phyloP scores from a whole-genome alignment of 2,113 vertebrate species.

The Lonchura striata region DNA sequence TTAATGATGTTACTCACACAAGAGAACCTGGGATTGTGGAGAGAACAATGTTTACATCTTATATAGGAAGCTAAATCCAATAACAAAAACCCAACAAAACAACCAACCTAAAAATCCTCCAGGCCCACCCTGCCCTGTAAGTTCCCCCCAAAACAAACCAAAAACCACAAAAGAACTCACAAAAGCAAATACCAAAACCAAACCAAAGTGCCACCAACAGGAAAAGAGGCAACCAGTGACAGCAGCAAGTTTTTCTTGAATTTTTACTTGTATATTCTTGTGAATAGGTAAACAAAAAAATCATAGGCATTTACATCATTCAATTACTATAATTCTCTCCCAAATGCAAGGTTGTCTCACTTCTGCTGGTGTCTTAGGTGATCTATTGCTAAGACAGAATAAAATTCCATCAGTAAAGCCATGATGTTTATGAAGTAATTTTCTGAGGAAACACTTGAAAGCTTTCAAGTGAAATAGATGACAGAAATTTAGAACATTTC shows the following conservation, averaged over 20 bases:
- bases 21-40: neutral
- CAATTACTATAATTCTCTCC: neutral
- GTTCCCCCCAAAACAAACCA: neutral
- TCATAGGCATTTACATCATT: neutral
- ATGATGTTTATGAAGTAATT: neutral
- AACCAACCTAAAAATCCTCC: neutral
- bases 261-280: neutral
- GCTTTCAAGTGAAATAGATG: neutral
- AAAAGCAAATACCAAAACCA: neutral
- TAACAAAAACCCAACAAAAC: neutral
- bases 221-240: neutral
- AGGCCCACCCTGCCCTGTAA: fast-evolving
- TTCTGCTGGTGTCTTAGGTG: neutral
- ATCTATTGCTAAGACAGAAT: neutral
- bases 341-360: neutral
- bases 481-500: neutral
- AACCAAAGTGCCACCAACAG: neutral
- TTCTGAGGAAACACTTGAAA: neutral
- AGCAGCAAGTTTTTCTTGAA: neutral
- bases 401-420: neutral
- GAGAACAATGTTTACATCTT: neutral
- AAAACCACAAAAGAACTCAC: neutral
- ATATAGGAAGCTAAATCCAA: neutral
- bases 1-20: neutral
- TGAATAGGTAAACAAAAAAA: neutral